Conservation (phyloP, 2,888 invertebrate genomes). For the Dolomedes plantarius region DNA sequence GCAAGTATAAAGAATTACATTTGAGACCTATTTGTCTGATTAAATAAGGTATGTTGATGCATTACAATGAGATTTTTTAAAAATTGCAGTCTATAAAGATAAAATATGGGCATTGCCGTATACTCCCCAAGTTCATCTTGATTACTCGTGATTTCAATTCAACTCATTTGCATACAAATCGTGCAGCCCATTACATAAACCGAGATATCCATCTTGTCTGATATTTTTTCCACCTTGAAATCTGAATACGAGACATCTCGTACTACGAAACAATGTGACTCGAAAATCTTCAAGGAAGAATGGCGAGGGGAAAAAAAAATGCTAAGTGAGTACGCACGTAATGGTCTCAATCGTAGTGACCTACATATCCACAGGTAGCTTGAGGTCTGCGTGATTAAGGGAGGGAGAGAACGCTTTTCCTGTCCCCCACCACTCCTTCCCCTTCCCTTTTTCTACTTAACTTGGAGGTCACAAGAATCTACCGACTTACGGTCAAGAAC, state of each 20-base stretch:
- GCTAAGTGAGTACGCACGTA: background rate
- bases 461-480: background rate
- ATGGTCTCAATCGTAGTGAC: background rate
- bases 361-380: background rate
- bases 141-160: too few species aligned
- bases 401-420: background rate
- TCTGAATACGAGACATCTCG: background rate
- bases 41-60: too few species aligned
- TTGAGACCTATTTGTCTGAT: too few species aligned
- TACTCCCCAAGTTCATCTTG: too few species aligned
- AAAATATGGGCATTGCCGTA: too few species aligned
- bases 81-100: too few species aligned
- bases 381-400: background rate
- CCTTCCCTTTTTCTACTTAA: background rate
- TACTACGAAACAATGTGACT: background rate
- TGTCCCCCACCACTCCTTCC: background rate
- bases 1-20: too few species aligned
- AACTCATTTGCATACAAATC: too few species aligned
- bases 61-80: too few species aligned
- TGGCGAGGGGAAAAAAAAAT: background rate
- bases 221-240: background rate
- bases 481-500: background rate
- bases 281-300: background rate
- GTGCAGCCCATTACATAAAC: background rate
- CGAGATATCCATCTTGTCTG: too few species aligned